These are phyloP conservation scores for Kradibia gibbosae DNA, from an alignment of 1,140 invertebrate genomes.

Conservation along the genomic window DNA sequence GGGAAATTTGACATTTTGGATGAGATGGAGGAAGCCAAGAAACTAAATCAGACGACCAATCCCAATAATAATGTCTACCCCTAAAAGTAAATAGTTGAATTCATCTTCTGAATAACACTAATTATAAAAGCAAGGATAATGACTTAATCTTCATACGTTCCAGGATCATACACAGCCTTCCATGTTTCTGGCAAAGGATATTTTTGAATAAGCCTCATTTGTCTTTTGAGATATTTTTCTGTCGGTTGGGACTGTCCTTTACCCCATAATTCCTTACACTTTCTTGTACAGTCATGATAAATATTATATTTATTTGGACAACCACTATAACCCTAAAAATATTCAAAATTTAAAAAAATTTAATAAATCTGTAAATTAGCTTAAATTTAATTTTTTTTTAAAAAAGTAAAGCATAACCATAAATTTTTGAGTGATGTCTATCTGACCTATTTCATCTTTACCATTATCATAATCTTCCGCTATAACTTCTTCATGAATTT, in stretches of 20 bases:
- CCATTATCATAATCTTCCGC: slow-evolving; percentile 88
- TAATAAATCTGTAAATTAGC: background rate
- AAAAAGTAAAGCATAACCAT: slow-evolving; percentile 60
- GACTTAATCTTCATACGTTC: slow-evolving; percentile 75
- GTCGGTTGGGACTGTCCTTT: slow-evolving; percentile 81
- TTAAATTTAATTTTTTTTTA: background rate
- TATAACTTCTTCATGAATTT: slow-evolving; percentile 86
- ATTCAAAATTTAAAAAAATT: slow-evolving; percentile 34
- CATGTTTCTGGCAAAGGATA: slow-evolving; percentile 95
- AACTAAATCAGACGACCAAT: slow-evolving; percentile 91
- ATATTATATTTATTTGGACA: slow-evolving; percentile 98
- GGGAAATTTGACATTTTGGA: slow-evolving; percentile 86
- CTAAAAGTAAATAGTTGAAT: slow-evolving; percentile 65
- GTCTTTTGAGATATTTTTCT: slow-evolving; percentile 82
- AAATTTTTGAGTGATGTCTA: slow-evolving; percentile 69
- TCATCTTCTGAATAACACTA: background rate
- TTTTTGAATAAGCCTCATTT: slow-evolving; percentile 85
- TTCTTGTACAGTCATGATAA: slow-evolving; percentile 92
- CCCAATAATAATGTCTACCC: slow-evolving; percentile 95
- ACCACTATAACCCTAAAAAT: slow-evolving; percentile 78
- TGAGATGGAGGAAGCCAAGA: slow-evolving; percentile 95
- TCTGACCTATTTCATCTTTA: slow-evolving; percentile 67
- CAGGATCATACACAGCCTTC: slow-evolving; percentile 94
- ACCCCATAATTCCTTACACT: slow-evolving; percentile 92
- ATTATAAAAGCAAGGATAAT: background rate